Conservation (phyloP, 2,888 invertebrate species). For the Cheilosia scutellata region DNA sequence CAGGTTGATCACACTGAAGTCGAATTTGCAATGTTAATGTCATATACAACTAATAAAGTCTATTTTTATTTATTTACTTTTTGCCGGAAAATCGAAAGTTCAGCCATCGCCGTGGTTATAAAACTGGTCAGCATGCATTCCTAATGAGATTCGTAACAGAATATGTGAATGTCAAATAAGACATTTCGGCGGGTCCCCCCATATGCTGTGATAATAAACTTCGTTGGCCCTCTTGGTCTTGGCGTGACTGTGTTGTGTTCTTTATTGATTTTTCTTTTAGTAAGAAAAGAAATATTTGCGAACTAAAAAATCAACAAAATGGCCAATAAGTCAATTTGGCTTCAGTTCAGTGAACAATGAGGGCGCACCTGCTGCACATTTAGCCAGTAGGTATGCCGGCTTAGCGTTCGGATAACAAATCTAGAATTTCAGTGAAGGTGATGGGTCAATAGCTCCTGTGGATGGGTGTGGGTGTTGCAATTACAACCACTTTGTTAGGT, state of each 20-base stretch:
- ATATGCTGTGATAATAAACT: constrained; percentile 54
- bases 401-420: constrained; percentile 45
- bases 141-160: constrained; percentile 17
- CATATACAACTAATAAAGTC: background rate
- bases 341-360: constrained; percentile 58
- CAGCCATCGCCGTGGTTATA: constrained; percentile 25
- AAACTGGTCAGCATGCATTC: constrained; percentile 16
- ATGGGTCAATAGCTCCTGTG: constrained; percentile 62
- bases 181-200: background rate
- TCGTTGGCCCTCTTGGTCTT: constrained; percentile 54
- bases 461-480: constrained; percentile 1
- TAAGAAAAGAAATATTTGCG: constrained; percentile 55
- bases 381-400: constrained; percentile 32
- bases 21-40: constrained; percentile 46
- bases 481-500: constrained; percentile 3
- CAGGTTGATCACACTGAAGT: background rate
- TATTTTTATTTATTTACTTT: background rate
- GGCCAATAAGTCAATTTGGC: constrained; percentile 56
- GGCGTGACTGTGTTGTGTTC: background rate
- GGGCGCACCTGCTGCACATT: constrained; percentile 69
- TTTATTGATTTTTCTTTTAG: constrained; percentile 50
- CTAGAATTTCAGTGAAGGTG: constrained; percentile 69
- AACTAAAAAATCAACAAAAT: constrained; percentile 61
- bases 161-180: constrained; percentile 18
- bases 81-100: constrained; percentile 51